Evolutionary conservation across 2,888 invertebrate species (phyloP).

Genomic region (Mesoligia furuncula): DNA sequence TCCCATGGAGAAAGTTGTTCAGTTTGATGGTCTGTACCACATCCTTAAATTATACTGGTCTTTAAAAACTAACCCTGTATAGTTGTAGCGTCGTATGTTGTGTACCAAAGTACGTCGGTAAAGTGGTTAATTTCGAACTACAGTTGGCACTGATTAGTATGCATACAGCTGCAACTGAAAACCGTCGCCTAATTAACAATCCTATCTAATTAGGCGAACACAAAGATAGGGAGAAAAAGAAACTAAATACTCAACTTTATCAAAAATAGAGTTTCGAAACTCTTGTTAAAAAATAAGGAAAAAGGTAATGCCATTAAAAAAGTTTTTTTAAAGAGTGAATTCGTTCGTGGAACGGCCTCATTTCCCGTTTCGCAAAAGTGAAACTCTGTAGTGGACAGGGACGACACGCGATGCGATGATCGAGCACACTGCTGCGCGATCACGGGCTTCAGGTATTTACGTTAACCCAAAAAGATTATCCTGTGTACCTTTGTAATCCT

Average conservation of each 20-base stretch:
- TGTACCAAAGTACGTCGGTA: too few relatives aligned
- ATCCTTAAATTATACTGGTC: too few relatives aligned
- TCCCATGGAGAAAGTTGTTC: too few relatives aligned
- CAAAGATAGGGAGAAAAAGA: constrained; percentile 28
- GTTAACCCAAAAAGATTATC: too few relatives aligned
- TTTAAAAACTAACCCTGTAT: too few relatives aligned
- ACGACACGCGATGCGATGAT: not conserved
- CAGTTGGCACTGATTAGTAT: not conserved
- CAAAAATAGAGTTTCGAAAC: too few relatives aligned
- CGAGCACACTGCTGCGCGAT: too few relatives aligned
- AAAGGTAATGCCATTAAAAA: not conserved
- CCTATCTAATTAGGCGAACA: constrained; percentile 47
- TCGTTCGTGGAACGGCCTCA: not conserved
- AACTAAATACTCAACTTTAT: constrained; percentile 20
- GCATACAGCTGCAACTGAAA: constrained; percentile 24
- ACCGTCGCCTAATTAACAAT: constrained; percentile 42
- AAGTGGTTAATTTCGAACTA: not conserved
- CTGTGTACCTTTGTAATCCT: too few relatives aligned
- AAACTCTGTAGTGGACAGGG: not conserved
- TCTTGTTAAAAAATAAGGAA: constrained; percentile 9
- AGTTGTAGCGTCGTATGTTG: too few relatives aligned
- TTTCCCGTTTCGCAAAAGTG: not conserved
- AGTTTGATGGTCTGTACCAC: too few relatives aligned
- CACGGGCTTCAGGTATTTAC: too few relatives aligned
- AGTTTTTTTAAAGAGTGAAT: not conserved